Conservation (phyloP, 2,888 invertebrate genomes). For the Psylliodes chrysocephalus region DNA sequence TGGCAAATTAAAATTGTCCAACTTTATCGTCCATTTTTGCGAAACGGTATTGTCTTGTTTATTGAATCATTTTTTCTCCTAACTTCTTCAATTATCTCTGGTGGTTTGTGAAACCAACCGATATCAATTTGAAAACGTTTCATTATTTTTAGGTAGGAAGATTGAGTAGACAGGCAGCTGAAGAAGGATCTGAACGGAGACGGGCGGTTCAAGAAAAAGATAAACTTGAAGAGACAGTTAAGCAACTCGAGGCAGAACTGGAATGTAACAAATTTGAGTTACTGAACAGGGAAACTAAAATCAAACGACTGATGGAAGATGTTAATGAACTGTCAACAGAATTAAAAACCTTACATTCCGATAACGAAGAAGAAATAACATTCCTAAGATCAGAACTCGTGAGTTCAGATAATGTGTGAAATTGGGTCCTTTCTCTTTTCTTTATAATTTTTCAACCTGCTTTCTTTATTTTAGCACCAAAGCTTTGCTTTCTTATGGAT, state of each 20-base stretch:
- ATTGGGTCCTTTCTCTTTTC: constrained; percentile 22
- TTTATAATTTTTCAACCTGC: constrained; percentile 30
- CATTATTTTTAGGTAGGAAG: constrained; percentile 73
- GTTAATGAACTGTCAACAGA: constrained; percentile 78
- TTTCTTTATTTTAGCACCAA: constrained; percentile 40
- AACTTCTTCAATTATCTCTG: no score
- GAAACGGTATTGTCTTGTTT: no score
- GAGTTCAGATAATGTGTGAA: constrained; percentile 62
- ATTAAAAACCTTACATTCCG: constrained; percentile 66
- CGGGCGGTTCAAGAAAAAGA: constrained; percentile 77
- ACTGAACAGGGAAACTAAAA: constrained; percentile 76
- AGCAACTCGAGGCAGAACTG: constrained; percentile 72
- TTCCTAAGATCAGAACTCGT: constrained; percentile 69
- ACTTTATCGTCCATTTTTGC: no score
- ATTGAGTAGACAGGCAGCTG: constrained; percentile 84
- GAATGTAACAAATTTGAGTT: constrained; percentile 75
- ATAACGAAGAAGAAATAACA: constrained; percentile 67
- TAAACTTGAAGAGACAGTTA: constrained; percentile 72
- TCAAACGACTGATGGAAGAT: constrained; percentile 77
- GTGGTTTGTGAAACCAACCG: no score
- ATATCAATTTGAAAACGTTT: not conserved
- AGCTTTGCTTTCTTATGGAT: constrained; percentile 24
- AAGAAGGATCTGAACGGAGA: constrained; percentile 83
- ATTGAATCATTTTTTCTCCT: no score
- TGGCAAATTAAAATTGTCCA: no score